Evolutionary conservation across 2,797 vertebrate genomes (phyloP).

Genomic region (Thamnophis elegans): DNA sequence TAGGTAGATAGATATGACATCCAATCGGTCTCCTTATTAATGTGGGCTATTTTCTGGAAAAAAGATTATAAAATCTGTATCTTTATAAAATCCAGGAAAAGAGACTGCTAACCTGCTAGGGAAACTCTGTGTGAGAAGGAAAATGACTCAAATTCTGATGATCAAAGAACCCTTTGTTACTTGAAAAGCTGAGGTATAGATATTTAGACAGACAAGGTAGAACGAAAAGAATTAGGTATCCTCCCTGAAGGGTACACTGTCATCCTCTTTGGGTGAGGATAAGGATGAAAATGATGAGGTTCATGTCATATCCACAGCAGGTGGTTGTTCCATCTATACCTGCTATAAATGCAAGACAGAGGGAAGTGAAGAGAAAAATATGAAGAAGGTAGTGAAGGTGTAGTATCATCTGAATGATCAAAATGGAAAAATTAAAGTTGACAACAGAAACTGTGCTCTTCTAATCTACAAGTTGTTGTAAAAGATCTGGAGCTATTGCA

Average conservation of each 20-base stretch:
- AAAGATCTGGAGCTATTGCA: background rate
- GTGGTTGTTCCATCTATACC: background rate
- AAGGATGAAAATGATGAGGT: background rate
- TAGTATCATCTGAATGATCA: background rate
- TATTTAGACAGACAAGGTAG: background rate
- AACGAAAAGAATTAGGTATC: background rate
- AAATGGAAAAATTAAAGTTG: background rate
- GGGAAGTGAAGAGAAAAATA: background rate
- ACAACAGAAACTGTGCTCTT: background rate
- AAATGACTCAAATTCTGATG: background rate
- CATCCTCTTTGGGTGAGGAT: background rate
- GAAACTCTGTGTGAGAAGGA: background rate
- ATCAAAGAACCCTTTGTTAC: background rate
- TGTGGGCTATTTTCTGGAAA: no score
- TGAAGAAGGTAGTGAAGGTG: background rate
- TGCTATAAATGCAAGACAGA: background rate
- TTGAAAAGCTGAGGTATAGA: background rate
- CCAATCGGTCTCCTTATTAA: no score
- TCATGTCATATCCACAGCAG: background rate
- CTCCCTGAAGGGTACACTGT: background rate
- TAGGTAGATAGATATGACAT: background rate
- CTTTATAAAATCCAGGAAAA: background rate
- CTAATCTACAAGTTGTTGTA: background rate
- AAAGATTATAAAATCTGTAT: background rate
- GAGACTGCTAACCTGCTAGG: background rate